phyloP scores from a whole-genome alignment of 2,113 vertebrate species.

The Furnarius figulus region DNA sequence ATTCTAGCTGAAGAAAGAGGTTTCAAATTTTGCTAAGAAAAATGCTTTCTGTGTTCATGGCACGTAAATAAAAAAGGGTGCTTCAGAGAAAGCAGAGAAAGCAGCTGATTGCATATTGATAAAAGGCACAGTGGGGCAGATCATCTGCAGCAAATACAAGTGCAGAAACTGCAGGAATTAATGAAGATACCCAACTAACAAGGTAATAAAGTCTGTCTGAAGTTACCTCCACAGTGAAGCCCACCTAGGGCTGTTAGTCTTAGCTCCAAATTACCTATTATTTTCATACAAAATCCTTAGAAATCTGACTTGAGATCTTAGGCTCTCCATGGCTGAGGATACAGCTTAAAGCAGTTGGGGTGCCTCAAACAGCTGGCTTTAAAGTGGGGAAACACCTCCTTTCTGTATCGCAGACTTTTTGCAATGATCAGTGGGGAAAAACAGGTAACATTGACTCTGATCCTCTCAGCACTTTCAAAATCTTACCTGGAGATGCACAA shows the following conservation, averaged over 20 bases:
- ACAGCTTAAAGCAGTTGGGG: background rate
- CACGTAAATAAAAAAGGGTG: background rate
- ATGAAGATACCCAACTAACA: background rate
- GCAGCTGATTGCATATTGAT: background rate
- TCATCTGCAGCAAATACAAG: background rate
- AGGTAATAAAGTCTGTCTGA: background rate
- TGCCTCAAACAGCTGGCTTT: background rate
- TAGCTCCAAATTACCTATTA: background rate
- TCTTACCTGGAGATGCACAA: background rate
- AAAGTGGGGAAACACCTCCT: background rate
- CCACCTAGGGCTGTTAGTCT: background rate
- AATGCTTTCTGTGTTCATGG: background rate
- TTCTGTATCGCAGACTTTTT: fast-evolving
- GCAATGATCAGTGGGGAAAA: background rate
- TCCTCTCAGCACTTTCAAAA: background rate
- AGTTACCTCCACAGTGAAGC: background rate
- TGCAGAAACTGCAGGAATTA: background rate
- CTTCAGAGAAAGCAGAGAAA: background rate
- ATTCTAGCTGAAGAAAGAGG: background rate
- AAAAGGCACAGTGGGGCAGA: background rate
- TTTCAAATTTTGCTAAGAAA: background rate
- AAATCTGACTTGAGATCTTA: background rate
- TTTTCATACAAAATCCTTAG: background rate
- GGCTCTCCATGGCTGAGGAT: background rate
- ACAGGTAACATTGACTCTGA: background rate